Percentiles rank a stretch among this genome's conserved stretches.
Evolutionary conservation across 2,797 vertebrate species (phyloP).

Genomic region (Staurois parvus): DNA sequence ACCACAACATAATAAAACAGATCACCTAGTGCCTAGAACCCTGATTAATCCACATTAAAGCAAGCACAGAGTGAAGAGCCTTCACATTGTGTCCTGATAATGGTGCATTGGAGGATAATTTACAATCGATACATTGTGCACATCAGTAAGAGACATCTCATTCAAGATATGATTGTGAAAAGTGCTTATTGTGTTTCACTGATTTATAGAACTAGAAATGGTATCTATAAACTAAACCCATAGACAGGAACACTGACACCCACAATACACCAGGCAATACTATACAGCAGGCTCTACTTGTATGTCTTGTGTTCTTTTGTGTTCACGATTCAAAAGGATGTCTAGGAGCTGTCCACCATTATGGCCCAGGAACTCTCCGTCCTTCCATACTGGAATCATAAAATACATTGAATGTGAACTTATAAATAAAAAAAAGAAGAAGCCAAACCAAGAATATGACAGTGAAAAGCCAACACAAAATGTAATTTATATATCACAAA

Average conservation of each 20-base stretch:
- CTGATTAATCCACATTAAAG: too few relatives aligned
- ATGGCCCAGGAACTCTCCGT: constrained; percentile 81
- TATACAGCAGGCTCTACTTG: not conserved
- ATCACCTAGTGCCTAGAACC: too few relatives aligned
- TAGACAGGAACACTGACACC: too few relatives aligned
- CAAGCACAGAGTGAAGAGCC: too few relatives aligned
- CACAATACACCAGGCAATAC: not conserved
- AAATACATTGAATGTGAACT: constrained; percentile 46
- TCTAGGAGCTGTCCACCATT: constrained; percentile 72
- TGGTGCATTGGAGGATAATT: too few relatives aligned
- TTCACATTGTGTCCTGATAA: too few relatives aligned
- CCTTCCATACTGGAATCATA: constrained; percentile 79
- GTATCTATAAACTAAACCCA: too few relatives aligned
- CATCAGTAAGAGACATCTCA: too few relatives aligned
- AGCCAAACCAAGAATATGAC: not conserved
- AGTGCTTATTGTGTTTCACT: not conserved
- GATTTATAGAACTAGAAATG: not conserved
- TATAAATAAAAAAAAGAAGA: not conserved
- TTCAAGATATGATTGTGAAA: not conserved
- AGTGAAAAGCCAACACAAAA: not conserved
- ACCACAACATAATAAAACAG: too few relatives aligned
- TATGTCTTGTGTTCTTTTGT: not conserved
- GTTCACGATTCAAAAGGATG: not conserved
- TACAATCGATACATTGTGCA: too few relatives aligned
- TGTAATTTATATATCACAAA: not conserved